Conservation (phyloP, 2,113 vertebrate species). For the Cettia cetti region DNA sequence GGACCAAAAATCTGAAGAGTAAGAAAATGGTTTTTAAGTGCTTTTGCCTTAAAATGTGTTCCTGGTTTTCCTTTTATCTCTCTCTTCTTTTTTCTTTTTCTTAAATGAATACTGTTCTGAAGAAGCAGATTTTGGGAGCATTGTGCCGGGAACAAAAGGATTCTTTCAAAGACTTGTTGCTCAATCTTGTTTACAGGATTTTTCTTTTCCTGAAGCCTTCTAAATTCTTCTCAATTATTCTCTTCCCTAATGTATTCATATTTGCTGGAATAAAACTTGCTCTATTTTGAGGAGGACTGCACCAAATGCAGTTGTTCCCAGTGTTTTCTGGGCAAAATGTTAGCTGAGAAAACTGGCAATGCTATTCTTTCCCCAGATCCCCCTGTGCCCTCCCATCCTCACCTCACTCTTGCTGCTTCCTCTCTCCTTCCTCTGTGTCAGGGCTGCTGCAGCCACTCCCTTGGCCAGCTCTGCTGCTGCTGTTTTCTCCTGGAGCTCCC, state of each 20-base stretch:
- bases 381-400: not conserved
- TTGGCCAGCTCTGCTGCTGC: not conserved
- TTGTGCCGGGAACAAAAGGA: constrained; percentile 54
- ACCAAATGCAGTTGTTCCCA: not conserved
- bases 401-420: not conserved
- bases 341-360: not conserved
- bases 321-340: not conserved
- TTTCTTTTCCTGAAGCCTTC: constrained; percentile 1
- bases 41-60: constrained; percentile 30
- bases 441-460: not conserved
- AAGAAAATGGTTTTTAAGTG: not conserved
- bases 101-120: constrained; percentile 37
- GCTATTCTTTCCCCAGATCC: not conserved
- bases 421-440: not conserved
- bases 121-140: constrained; percentile 53
- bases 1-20: not conserved
- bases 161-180: constrained; percentile 58
- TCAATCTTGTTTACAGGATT: constrained; percentile 30
- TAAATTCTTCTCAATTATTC: constrained; percentile 27
- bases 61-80: not conserved
- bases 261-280: not conserved
- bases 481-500: not conserved
- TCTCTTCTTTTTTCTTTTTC: not conserved
- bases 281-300: not conserved
- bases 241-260: not conserved